These are phyloP conservation scores for Ophion obscuratus DNA, from an alignment of 2,888 invertebrate species.

Conservation along the genomic window DNA sequence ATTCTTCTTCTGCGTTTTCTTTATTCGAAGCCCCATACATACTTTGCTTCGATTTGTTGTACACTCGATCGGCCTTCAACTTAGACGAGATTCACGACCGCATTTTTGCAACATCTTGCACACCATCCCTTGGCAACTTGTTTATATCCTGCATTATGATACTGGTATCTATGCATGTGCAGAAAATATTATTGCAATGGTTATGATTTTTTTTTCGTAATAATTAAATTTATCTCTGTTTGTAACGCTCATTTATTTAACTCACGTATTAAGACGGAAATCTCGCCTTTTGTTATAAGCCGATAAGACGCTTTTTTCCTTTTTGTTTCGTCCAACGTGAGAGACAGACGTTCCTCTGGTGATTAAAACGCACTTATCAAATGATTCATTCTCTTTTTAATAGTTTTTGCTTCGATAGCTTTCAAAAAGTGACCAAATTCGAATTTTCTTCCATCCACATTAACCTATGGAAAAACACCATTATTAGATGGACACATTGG, in stretches of 20 bases:
- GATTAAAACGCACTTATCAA: too few species aligned
- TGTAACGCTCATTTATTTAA: not conserved
- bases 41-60: not conserved
- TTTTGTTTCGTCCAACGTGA: too few species aligned
- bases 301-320: constrained; percentile 1
- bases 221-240: not conserved
- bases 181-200: constrained; percentile 8
- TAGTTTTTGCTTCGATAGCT: not conserved
- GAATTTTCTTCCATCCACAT: constrained; percentile 3
- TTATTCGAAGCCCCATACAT: not conserved
- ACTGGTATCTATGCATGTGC: constrained; percentile 11
- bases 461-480: constrained; percentile 2
- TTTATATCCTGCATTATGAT: not conserved
- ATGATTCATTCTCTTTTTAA: too few species aligned
- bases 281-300: constrained; percentile 14
- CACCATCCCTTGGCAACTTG: constrained; percentile 9
- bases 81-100: not conserved
- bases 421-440: not conserved
- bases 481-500: not conserved
- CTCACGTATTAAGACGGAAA: not conserved
- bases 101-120: constrained; percentile 10
- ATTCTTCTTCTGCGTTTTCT: constrained; percentile 9
- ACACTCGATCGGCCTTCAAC: constrained; percentile 3
- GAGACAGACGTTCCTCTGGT: too few species aligned
- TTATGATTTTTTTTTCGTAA: constrained; percentile 4